Base-by-base conservation (phyloP, 2,888 invertebrate species). In the Eristalis intricaria region DNA sequence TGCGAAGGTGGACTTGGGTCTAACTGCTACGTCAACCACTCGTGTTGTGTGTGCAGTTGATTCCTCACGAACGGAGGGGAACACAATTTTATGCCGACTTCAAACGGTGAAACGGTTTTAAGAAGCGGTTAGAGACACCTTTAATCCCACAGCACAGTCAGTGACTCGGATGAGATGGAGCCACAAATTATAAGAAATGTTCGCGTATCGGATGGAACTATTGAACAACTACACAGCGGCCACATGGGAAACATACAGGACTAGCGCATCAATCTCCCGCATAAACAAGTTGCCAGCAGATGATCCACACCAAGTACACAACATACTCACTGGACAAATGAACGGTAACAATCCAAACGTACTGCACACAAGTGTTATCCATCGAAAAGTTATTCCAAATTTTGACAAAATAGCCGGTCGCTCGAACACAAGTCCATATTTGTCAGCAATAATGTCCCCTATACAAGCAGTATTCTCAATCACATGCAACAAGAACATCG, bases 301-400 rank as follows among this genome's bases (percentile, higher is more conserved):
- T 0, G 2, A 2, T 7, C 7, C 3, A 5, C 19, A 4, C 1
- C 2, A 4, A 43, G n/a, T n/a, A n/a, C n/a, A n/a, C n/a, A n/a
- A n/a, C 4, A 19, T 32, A 63, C 76, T 78, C 87, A 90, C 90
- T 43, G 90, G 89, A 29, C 81, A 50, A 8, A 89, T 40, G 26
- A 90, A 61, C 1, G 89, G 88, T 29, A 89, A 38, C 19, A 89
- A 58, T 11, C 89, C 89, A 73, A 89, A 74, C 4, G 89, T 79
- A 74, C 90, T 90, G 58, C 89, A 88, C 4, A 90, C 13, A 15
- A 90, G 38, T 10, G 89, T 90, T 7, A 90, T 22, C 43, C 89
- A 56, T 4, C 90, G 89, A 77, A 90, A 90, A 10, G 83, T 40
- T 22, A 89, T 84, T 13, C 90, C 90, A 84, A 90, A 91, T 76